Percentiles rank a stretch among this genome's conserved stretches.
phyloP scores from a whole-genome alignment of 2,113 vertebrate species.

The Leptobrachium leishanense region DNA sequence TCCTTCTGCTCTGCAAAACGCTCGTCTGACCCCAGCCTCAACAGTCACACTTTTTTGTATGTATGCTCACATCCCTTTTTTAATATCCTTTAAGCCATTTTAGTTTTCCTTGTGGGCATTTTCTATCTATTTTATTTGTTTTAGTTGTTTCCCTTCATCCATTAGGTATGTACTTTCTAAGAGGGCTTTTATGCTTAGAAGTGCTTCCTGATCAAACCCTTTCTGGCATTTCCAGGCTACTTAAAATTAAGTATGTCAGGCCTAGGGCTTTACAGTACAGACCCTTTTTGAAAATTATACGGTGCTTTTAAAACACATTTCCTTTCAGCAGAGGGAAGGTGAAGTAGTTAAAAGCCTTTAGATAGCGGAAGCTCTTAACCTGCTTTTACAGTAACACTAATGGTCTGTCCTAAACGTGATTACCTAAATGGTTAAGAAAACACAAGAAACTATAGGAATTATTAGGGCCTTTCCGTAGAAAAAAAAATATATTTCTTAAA shows the following conservation, averaged over 20 bases:
- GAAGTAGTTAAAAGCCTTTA: slow-evolving; percentile 41
- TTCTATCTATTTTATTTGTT: not conserved
- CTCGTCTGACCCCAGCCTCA: too few relatives aligned
- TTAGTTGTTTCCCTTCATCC: not conserved
- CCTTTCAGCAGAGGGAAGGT: slow-evolving; percentile 1
- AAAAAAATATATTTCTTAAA: too few relatives aligned
- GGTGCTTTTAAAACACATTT: slow-evolving; percentile 30
- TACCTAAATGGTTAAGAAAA: slow-evolving; percentile 25
- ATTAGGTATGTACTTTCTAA: not conserved
- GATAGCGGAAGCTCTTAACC: slow-evolving; percentile 1
- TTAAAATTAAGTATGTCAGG: slow-evolving; percentile 6
- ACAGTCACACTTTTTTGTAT: too few relatives aligned
- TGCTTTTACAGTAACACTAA: slow-evolving; percentile 16
- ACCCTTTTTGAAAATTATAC: not conserved
- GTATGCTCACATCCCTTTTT: not conserved
- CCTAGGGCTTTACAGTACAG: not conserved
- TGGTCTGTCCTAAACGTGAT: slow-evolving; percentile 11
- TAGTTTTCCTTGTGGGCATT: not conserved
- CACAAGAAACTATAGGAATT: not conserved
- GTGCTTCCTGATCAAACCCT: slow-evolving; percentile 17
- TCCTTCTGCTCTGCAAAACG: too few relatives aligned
- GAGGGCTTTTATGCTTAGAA: not conserved
- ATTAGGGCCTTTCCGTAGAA: too few relatives aligned
- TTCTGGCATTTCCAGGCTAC: slow-evolving; percentile 4
- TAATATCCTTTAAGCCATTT: not conserved